Percentiles rank a stretch among this genome's conserved stretches.
Evolutionary conservation across 1,140 invertebrate genomes (phyloP).

Genomic region (Bombus difficillimus): DNA sequence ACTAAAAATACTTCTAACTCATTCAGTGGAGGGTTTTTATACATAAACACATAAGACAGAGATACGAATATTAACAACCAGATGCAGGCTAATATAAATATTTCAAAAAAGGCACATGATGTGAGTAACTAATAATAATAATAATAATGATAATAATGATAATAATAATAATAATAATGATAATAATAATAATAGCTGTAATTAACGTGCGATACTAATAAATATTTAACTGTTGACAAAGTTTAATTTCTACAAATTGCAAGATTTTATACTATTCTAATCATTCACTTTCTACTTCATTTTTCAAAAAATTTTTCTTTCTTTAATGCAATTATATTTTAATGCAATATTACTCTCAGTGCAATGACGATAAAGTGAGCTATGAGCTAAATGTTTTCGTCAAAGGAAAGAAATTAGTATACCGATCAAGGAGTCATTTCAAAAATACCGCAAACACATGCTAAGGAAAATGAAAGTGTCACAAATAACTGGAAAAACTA

Average conservation of each 20-base stretch:
- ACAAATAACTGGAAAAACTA: slow-evolving; percentile 46
- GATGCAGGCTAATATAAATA: slow-evolving; percentile 21
- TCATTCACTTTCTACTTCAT: not conserved
- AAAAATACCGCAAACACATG: slow-evolving; percentile 45
- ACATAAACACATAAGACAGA: slow-evolving; percentile 15
- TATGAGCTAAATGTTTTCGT: not conserved
- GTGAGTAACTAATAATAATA: not conserved
- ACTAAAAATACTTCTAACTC: not conserved
- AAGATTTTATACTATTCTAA: not conserved
- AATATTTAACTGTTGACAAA: not conserved
- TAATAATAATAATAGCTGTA: not conserved
- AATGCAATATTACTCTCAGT: not conserved
- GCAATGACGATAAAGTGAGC: not conserved
- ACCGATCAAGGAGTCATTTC: slow-evolving; percentile 39
- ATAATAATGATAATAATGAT: too few relatives aligned
- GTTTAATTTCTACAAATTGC: not conserved
- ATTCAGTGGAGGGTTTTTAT: slow-evolving; percentile 4
- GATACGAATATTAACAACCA: slow-evolving; percentile 30
- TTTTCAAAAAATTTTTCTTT: not conserved
- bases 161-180: not conserved
- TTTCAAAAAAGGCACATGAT: slow-evolving; percentile 6
- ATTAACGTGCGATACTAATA: not conserved
- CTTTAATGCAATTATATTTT: not conserved
- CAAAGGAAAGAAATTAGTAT: slow-evolving; percentile 53
- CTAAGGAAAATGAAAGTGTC: not conserved